These are phyloP conservation scores for Drosophila subpulchrella DNA, from an alignment of 1,140 invertebrate genomes.

Conservation along the genomic window DNA sequence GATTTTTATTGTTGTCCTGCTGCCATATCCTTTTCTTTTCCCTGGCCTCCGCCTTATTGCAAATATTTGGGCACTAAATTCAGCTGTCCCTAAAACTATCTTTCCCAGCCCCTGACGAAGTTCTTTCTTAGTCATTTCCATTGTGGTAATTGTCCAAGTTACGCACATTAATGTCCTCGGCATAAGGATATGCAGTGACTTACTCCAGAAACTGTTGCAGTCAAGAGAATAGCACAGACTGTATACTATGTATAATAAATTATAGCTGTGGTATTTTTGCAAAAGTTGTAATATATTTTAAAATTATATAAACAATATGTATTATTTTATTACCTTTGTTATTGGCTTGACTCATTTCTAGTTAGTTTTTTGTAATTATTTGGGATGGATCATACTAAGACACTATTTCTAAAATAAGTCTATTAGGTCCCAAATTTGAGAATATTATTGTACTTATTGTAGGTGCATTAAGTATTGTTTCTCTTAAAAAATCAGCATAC, in stretches of 20 bases:
- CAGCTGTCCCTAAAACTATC: constrained; percentile 13
- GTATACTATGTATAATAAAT: too few species aligned
- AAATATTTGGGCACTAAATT: constrained; percentile 51
- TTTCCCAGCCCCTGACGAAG: neutral
- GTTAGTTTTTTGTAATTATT: too few species aligned
- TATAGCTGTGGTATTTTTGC: neutral
- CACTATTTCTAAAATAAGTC: too few species aligned
- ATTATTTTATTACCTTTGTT: too few species aligned
- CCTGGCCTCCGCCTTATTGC: constrained; percentile 12
- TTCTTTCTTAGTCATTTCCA: constrained; percentile 34
- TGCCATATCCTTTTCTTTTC: constrained; percentile 9
- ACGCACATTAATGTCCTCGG: constrained; percentile 68
- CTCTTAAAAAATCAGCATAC: too few species aligned
- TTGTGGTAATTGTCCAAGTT: constrained; percentile 72
- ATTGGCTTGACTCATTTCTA: too few species aligned
- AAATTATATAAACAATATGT: too few species aligned
- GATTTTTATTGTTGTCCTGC: constrained; percentile 7
- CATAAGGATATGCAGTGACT: constrained; percentile 17
- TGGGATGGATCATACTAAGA: too few species aligned
- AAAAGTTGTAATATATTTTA: neutral
- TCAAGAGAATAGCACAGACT: neutral
- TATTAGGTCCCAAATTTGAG: too few species aligned
- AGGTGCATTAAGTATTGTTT: too few species aligned
- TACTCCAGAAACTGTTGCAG: neutral
- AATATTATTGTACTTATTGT: too few species aligned